These are phyloP conservation scores for Rhopalosiphum padi DNA, from an alignment of 1,140 invertebrate genomes.

Conservation along the genomic window DNA sequence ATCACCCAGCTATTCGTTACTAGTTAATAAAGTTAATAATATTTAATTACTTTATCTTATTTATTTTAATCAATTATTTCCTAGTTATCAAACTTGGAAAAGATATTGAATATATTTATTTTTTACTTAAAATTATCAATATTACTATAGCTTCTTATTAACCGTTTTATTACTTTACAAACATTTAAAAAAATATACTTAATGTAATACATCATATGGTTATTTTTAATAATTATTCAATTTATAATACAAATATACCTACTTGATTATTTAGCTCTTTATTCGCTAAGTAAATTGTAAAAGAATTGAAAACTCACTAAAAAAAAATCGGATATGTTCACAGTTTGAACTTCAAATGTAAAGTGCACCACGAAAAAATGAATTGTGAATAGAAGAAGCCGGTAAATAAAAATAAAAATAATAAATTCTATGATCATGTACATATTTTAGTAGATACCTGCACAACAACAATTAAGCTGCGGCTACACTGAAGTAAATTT, in stretches of 20 bases:
- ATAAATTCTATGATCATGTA: neutral
- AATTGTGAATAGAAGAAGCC: neutral
- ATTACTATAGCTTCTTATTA: no score
- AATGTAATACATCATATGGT: neutral
- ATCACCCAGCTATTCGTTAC: no score
- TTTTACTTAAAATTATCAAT: neutral
- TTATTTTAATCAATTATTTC: no score
- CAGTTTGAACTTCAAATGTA: neutral
- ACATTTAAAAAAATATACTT: neutral
- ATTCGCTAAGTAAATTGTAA: neutral
- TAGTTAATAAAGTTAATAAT: no score
- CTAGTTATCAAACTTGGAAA: no score
- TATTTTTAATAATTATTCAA: neutral
- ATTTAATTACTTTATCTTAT: no score
- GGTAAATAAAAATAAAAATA: neutral
- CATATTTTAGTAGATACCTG: neutral
- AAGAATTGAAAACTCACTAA: neutral
- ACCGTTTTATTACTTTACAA: neutral
- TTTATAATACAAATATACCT: neutral
- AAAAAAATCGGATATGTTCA: neutral
- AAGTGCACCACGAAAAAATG: neutral
- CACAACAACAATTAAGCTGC: neutral
- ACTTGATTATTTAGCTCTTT: slow-evolving; percentile 9
- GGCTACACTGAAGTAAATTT: neutral
- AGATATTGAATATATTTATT: no score